phyloP scores from a whole-genome alignment of 2,888 invertebrate genomes.

The Mantis religiosa region DNA sequence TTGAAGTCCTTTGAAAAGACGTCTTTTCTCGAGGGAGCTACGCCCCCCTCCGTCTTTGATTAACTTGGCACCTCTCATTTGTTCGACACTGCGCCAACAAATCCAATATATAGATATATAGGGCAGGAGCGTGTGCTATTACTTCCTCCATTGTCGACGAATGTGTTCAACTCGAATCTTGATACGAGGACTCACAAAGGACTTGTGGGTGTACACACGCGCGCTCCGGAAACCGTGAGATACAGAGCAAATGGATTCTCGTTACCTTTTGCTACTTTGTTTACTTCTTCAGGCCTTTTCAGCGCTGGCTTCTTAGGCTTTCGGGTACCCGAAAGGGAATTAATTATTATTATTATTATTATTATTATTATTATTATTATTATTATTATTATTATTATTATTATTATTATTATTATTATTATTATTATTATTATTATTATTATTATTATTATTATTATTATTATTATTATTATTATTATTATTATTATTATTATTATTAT shows the following conservation, averaged over 20 bases:
- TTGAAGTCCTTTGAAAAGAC: constrained; percentile 26
- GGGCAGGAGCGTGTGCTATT: constrained; percentile 11
- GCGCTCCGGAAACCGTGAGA: not conserved
- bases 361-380: too few species aligned
- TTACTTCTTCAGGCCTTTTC: too few species aligned
- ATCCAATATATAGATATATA: constrained; percentile 37
- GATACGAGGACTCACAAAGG: not conserved
- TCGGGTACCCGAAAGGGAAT: too few species aligned
- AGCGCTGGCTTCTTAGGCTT: too few species aligned
- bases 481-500: too few species aligned
- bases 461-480: too few species aligned
- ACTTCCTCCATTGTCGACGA: constrained; percentile 27
- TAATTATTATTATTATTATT: too few species aligned
- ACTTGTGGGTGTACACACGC: not conserved
- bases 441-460: too few species aligned
- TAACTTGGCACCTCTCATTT: constrained; percentile 46
- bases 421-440: too few species aligned
- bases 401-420: too few species aligned
- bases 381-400: too few species aligned
- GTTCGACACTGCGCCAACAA: constrained; percentile 50
- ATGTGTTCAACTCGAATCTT: constrained; percentile 27
- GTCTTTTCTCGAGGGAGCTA: not conserved
- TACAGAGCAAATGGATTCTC: not conserved
- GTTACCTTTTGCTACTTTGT: not conserved
- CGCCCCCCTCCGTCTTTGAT: constrained; percentile 39